Evolutionary conservation across 2,888 invertebrate genomes (phyloP), one percentile per base, ranked within the genome.

Genomic region (Tineola bisselliella): DNA sequence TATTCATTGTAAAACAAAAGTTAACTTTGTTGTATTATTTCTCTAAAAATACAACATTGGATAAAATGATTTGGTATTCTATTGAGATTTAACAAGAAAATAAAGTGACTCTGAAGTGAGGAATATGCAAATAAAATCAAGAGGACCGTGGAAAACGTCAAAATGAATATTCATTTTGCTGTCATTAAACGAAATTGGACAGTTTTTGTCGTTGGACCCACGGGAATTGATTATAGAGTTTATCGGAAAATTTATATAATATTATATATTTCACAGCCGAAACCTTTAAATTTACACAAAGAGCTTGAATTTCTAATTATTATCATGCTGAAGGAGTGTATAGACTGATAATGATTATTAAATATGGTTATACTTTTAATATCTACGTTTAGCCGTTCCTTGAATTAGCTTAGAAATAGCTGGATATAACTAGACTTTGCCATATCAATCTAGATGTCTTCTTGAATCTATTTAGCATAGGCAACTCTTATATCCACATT

Each of bases 101-200:
- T 58, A 58, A 58, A 33, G 58, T 58, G 33, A 58, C 31, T 33
- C 33, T 25, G 19, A 58, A 58, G 58, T 58, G 54, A 58, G 58
- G 30, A 33, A 58, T 58, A 58, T 58, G 58, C 58, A 58, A 58
- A 60, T 60, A 60, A 25, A 48, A 48, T 19, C 43, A 44, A 62
- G 62, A 48, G 60, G 19, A 60, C 44, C 58, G 59, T 38, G 70
- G 68, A 69, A 70, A 73, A 74, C 72, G 71, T 67, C 67, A 67
- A 68, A 71, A 75, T 77, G 74, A 77, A 77, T 77, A 76, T 77
- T 76, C 75, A 78, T 76, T 65, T 71, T 68, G 70, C 69, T 71
- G 73, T 71, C 71, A 71, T 72, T 74, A 76, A 75, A 75, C 74
- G 74, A 72, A 74, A 72, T 71, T 70, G 69, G 69, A 71, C 71